Evolutionary conservation across 30 jellyfish, hydroid and myxozoan species (phyloP), one percentile per base, ranked within the genome.

Genomic region (Clytia hemisphaerica): DNA sequence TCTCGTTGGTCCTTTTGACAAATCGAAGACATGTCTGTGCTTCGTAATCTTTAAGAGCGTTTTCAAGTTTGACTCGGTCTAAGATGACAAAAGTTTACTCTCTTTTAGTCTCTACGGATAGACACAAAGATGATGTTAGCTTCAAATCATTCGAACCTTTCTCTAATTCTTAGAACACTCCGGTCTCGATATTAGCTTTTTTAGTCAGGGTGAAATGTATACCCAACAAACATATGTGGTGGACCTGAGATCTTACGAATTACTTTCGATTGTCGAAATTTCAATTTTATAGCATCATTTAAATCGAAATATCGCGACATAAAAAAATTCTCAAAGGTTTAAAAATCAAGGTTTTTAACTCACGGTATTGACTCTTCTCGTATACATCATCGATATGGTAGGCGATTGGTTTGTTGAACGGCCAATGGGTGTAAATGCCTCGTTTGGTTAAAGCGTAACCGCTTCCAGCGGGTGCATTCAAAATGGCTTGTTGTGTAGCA

Each of bases 361-460:
- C 16, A 57, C 70, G 38, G 16, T 22, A 57, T n/a, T n/a, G n/a
- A n/a, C n/a, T n/a, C n/a, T n/a, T n/a, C n/a, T n/a, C n/a, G n/a
- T n/a, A n/a, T 5, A 16, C 35, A 4, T 6, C 12, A 57, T 57
- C 70, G 25, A 57, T 57, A 5, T 57, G 45, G 70, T 57, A 57
- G 19, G 70, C 44, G 25, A 57, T 57, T 4, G 70, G 70, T 7
- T 21, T 26, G 5, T 45, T n/a, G 16, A n/a, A 31, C 27, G 70
- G 70, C 70, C 70, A 57, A n/a, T 57, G 70, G 5, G 5, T 57
- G 16, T 57, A 57, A 9, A 6, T 22, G 30, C 70, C 70, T n/a
- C 16, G 25, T 57, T 57, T 57, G 0, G 70, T 57, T 26, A n/a
- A n/a, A 5, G 70, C 70, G 70, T 57, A 57, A n/a, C n/a, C n/a